Conservation (phyloP, 2,888 invertebrate species). For the Thelaira solivaga region DNA sequence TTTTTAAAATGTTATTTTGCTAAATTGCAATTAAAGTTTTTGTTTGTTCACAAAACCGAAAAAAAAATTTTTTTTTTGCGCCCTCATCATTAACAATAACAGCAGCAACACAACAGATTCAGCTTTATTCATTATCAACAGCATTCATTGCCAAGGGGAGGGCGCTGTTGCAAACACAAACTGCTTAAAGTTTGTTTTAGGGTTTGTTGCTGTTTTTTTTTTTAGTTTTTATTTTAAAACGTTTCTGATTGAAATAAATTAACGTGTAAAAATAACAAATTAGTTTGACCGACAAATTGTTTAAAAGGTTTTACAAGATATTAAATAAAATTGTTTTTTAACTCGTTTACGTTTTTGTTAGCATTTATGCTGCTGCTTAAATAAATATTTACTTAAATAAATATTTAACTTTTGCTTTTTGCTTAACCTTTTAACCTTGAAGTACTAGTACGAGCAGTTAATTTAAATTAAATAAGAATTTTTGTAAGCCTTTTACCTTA, state of each 20-base stretch:
- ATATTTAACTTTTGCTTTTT: conserved; percentile 18
- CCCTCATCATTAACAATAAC: no score
- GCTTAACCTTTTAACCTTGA: conserved; percentile 55
- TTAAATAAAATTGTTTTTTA: conserved; percentile 47
- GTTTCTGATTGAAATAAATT: conserved; percentile 57
- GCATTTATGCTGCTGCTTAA: conserved; percentile 2
- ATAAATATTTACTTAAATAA: conserved; percentile 50
- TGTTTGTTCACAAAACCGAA: conserved; percentile 13
- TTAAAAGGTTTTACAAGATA: conserved; percentile 59
- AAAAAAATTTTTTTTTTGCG: no score
- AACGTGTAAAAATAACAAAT: conserved; percentile 62
- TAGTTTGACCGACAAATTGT: conserved; percentile 62
- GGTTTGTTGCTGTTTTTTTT: conserved; percentile 10
- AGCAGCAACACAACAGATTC: no score
- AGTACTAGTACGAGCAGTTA: no score
- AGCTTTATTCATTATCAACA: no score
- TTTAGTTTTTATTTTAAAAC: not conserved
- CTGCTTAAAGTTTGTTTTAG: conserved; percentile 16
- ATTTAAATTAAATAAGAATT: conserved; percentile 10
- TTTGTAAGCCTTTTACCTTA: conserved; percentile 3
- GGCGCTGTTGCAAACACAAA: not conserved
- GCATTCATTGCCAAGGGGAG: not conserved
- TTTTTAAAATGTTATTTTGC: not conserved
- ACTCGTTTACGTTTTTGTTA: not conserved
- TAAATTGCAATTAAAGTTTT: conserved; percentile 56